Evolutionary conservation across 1,140 invertebrate genomes (phyloP), one percentile per base, ranked within the genome.

Genomic region (Parasteatoda tepidariorum): DNA sequence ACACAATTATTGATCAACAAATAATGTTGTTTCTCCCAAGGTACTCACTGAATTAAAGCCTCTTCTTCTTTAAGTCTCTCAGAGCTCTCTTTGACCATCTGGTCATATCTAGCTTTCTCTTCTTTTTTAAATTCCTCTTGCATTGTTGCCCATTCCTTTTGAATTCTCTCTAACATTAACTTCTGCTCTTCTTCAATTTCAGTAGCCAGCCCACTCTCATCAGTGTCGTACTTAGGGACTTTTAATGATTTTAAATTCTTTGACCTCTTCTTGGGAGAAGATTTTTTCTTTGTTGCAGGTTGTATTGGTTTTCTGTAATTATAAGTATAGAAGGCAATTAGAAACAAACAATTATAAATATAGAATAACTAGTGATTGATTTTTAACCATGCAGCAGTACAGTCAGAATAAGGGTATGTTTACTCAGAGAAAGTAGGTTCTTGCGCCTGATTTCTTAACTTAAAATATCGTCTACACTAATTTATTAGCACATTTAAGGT

Each of bases 71-170:
- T 67, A 38, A 70, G 48, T 62, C 26, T 82, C 31, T 70, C 62
- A 24, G 41, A 54, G 31, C 66, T 82, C 22, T 59, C 78, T 11
- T 70, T 31, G 0, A 82, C 1, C 67, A 82, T 61, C 57, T 61
- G 5, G 6, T 82, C 55, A 70, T 82, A 82, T 71, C 71, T 82
- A 3, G 13, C 66, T 62, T 82, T 70, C 31, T 82, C 66, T 48
- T 70, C 24, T 48, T 82, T 82, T 22, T 70, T 31, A 18, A 82
- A 41, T 18, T 82, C 67, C 24, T 82, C 78, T 18, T 70, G 55
- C 78, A 82, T 82, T 30, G 31, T n/a, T 33, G 33, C 33, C 78
- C 78, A 82, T 48, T 82, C 78, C 30, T 61, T 82, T 28, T 82
- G 78, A 3, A 70, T 82, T 2, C 15, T 61, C 22, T 71, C 78